Evolutionary conservation across 2,797 vertebrate genomes (phyloP), one percentile per base, ranked within the genome.

Genomic region (Pelodytes ibericus): DNA sequence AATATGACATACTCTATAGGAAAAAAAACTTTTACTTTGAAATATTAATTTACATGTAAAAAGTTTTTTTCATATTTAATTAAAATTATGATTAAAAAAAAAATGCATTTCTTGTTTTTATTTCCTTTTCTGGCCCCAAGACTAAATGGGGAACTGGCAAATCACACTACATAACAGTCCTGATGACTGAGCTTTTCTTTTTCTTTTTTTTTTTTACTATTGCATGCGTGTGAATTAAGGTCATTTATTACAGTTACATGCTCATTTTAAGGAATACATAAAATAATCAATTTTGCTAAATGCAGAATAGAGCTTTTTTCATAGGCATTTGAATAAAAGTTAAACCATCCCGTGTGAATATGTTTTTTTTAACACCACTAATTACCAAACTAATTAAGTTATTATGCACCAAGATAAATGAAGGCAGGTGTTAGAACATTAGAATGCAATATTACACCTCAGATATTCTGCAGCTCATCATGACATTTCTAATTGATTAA

Each of bases 361-460:
- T 69, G 64, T 69, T 78, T 78, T 67, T 77, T 73, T 73, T 0
- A 80, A 44, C 69, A 72, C 63, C 58, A 30, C 73, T 25, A 56
- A 59, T 80, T 81, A 63, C 0, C 0, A 24, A 66, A 63, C 81
- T 83, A 81, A 81, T 79, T 64, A 67, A 74, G 53, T 47, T 75
- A 80, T 80, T 75, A 75, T 47, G 61, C 68, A 67, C 65, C 33
- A 71, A 80, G 73, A 75, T 80, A 80, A 80, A 80, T 75, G 73
- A 3, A 0, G 81, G 71, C 73, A 75, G 80, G 77, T 77, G 77
- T 68, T 72, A 75, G 57, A 79, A 80, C 58, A 80, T 72, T 8
- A 1, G 66, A 27, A 71, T 36, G 65, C 72, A 57, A 53, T 62
- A 65, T 79, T 79, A 58, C 69, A 74, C 70, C 31, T 72, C 70